Evolutionary conservation across 2,113 vertebrate genomes (phyloP), one percentile per base, ranked within the genome.

Genomic region (Pagrus major): DNA sequence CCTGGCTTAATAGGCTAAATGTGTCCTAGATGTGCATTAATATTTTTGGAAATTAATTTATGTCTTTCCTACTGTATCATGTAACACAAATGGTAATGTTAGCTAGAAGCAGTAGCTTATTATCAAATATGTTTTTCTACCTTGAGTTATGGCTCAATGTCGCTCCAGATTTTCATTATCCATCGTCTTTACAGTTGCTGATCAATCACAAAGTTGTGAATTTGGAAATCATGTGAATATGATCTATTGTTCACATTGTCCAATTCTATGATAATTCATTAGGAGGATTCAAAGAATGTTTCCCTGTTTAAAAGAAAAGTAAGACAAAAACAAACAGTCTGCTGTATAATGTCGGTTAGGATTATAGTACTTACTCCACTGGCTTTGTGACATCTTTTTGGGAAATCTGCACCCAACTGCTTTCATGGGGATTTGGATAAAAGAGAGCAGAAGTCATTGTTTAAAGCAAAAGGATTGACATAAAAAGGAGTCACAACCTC

Each of bases 341-440:
- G 42, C 46, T 54, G 6, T 54, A 15, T 65, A 46, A 42, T 47
- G 37, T 69, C 35, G 44, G 11, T 52, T 47, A 55, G 75, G 65
- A 81, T 85, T 76, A 88, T 23, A 39, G 71, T 5, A 33, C 33
- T 66, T 46, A 46, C 16, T 55, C 29, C 31, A 9, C 51, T 41
- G 56, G 21, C 56, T 52, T 18, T 46, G 54, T 46, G 71, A 41
- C 37, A 12, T 31, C n/a, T 44, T 47, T 59, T 18, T 35, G 35
- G 55, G 47, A 72, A 51, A 78, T 81, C 51, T 61, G 46, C 65
- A 52, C 27, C 39, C 10, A 63, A 27, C 63, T 76, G 79, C 68
- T 77, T 76, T 77, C 42, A 73, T 74, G 29, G 67, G 78, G 83
- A 76, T 85, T 83, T 88, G 52, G 64, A 69, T 54, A 14, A 80